Conservation (phyloP, 2,888 invertebrate species). For the Aromia moschata region DNA sequence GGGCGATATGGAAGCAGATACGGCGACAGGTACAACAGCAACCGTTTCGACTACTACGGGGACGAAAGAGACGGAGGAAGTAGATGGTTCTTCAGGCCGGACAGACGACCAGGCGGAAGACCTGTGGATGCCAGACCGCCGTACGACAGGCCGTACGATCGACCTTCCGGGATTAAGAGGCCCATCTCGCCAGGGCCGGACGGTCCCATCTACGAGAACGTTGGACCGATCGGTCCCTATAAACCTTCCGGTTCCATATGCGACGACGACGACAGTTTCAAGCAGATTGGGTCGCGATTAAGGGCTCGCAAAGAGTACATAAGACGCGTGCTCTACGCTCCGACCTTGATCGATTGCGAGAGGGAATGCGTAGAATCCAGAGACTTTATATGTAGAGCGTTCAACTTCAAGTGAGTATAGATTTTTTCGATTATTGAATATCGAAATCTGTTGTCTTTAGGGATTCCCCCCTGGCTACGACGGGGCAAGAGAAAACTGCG, state of each 20-base stretch:
- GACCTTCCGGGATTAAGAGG: slow-evolving; percentile 42
- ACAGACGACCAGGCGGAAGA: slow-evolving; percentile 51
- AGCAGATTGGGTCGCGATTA: slow-evolving; percentile 81
- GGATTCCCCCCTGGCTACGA: slow-evolving; percentile 53
- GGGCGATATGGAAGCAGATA: slow-evolving; percentile 46
- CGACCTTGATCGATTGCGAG: slow-evolving; percentile 82
- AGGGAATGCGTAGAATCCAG: slow-evolving; percentile 83
- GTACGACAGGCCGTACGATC: slow-evolving; percentile 37
- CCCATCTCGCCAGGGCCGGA: slow-evolving; percentile 60
- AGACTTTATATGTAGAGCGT: slow-evolving; percentile 86
- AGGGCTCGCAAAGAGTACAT: slow-evolving; percentile 83
- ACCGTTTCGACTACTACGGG: slow-evolving; percentile 51
- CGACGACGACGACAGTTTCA: slow-evolving; percentile 81
- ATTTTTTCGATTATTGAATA: background rate
- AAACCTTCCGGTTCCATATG: slow-evolving; percentile 70
- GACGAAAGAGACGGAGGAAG: slow-evolving; percentile 57
- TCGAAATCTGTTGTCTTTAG: slow-evolving; percentile 31
- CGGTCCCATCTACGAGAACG: slow-evolving; percentile 61
- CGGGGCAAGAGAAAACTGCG: slow-evolving; percentile 84
- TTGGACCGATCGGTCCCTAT: slow-evolving; percentile 56
- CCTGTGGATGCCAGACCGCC: slow-evolving; percentile 47
- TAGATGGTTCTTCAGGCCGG: slow-evolving; percentile 57
- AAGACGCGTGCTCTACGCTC: slow-evolving; percentile 76
- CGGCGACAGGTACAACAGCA: slow-evolving; percentile 49
- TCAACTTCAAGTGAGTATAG: slow-evolving; percentile 77